Evolutionary conservation across 1,140 invertebrate species (phyloP).

Genomic region (Ylistrum balloti): DNA sequence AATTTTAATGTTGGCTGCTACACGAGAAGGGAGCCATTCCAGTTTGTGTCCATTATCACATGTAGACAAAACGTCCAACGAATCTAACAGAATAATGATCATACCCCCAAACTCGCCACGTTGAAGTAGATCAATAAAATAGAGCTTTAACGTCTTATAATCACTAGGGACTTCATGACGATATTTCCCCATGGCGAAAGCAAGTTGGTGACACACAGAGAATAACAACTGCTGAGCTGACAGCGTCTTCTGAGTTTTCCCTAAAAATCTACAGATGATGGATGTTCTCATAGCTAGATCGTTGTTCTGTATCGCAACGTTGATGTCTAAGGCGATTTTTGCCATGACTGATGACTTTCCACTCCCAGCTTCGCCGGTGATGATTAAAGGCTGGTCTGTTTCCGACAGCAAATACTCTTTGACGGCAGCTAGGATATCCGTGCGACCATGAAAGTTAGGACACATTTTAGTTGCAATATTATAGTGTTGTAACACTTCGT

Average conservation of each 20-base stretch:
- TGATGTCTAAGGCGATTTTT: slow-evolving; percentile 70
- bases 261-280: slow-evolving; percentile 75
- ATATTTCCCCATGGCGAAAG: slow-evolving; percentile 66
- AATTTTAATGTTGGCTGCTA: slow-evolving; percentile 78
- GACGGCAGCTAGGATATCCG: slow-evolving; percentile 85
- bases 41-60: slow-evolving; percentile 72
- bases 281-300: slow-evolving; percentile 67
- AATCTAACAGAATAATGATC: slow-evolving; percentile 78
- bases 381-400: slow-evolving; percentile 73
- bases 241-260: slow-evolving; percentile 70
- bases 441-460: slow-evolving; percentile 88
- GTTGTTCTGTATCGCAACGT: slow-evolving; percentile 63
- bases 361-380: slow-evolving; percentile 74
- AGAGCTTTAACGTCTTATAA: slow-evolving; percentile 69
- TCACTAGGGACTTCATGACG: slow-evolving; percentile 72
- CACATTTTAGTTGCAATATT: slow-evolving; percentile 97
- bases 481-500: slow-evolving; percentile 97
- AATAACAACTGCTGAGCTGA: slow-evolving; percentile 70
- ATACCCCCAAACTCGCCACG: slow-evolving; percentile 75
- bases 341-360: slow-evolving; percentile 80
- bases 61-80: slow-evolving; percentile 73
- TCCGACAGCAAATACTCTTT: slow-evolving; percentile 89
- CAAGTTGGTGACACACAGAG: slow-evolving; percentile 77
- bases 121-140: slow-evolving; percentile 74
- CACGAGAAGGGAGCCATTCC: slow-evolving; percentile 78